Evolutionary conservation across 2,797 vertebrate genomes (phyloP), one percentile per base, ranked within the genome.

Genomic region (Oophaga sylvatica): DNA sequence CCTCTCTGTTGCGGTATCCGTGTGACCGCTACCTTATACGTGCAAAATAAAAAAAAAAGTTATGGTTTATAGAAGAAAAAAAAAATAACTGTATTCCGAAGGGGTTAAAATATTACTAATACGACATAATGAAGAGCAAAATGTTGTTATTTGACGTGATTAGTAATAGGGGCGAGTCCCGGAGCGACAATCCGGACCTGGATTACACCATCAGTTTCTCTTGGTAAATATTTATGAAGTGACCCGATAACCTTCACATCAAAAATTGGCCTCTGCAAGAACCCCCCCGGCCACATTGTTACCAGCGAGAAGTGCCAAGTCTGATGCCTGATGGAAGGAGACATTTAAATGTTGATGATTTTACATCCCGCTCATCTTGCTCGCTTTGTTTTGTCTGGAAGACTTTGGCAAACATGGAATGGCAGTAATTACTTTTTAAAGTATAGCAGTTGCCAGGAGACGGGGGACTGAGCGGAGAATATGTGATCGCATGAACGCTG

Each of bases 401-500:
- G 80, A 83, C 26, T 81, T 87, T 81, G 85, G 78, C 68, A 63
- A 81, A 81, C 8, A 63, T 73, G 79, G 79, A 60, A 75, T 87
- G 79, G 79, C n/a, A 87, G 71, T 83, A 82, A 87, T 87, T 60
- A 68, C 87, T 88, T 81, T 11, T 80, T 70, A 65, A 80, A 81
- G 26, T 77, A 35, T 35, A 68, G 29, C 65, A 7, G 87, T 88
- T 88, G 83, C 87, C 83, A 85, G 62, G 87, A 88, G 83, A 88
- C 87, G 1, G 63, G n/a, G 62, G 75, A 71, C 62, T 12, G 41
- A 79, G 78, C 70, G 19, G 22, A 76, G 83, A 81, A 88, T 67
- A 81, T 81, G 77, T 81, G 87, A 80, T 75, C 9, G 12, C 76
- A 57, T 48, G 48, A 76, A 65, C 12, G 71, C 10, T 76, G 78